Base-by-base conservation (phyloP, 2,888 invertebrate species). In the Polyommatus iphigenia region DNA sequence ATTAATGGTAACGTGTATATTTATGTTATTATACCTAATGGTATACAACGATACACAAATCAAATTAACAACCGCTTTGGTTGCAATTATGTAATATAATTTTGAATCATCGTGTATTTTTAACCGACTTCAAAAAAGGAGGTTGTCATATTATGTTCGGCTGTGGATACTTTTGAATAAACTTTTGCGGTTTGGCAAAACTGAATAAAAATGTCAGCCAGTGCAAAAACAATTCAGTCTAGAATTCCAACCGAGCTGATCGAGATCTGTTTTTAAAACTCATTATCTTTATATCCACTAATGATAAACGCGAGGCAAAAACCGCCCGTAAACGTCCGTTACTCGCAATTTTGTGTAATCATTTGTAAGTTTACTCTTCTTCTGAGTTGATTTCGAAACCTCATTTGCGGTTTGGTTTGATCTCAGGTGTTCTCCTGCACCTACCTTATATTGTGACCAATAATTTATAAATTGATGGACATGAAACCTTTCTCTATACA, bases 361-460 rank as follows among this genome's bases (percentile, higher is more conserved):
- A 89, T 86, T 89, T 87, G 86, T 87, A 89, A 90, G 91, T 85
- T 85, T 83, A 86, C 87, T 76, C 77, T 79, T 80, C 86, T 85
- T 84, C 86, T 81, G 82, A 86, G 87, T 87, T 87, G 87, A 89
- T 87, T 89, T 86, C 83, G 85, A 78, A 89, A 88, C 87, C 89
- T 89, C 89, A 90, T 92, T 92, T 91, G 92, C 87, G 92, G 93
- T 91, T 83, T 85, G 85, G 89, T 91, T 90, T 90, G 89, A 90
- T 89, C 87, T 87, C 84, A 82, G 83, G 83, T 82, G 84, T 87
- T 87, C 85, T 87, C 85, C 85, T 82, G 82, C 82, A 82, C 84
- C 82, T 83, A 84, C 82, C 81, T 79, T 79, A 78, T 86, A 83
- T 81, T 82, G 81, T 79, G 73, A 80, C 86, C 85, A 86, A 20